Percentiles rank a stretch among this genome's conserved stretches.
These are phyloP conservation scores for Esox masquinongy DNA, from an alignment of 2,797 vertebrate genomes.

Conservation along the genomic window DNA sequence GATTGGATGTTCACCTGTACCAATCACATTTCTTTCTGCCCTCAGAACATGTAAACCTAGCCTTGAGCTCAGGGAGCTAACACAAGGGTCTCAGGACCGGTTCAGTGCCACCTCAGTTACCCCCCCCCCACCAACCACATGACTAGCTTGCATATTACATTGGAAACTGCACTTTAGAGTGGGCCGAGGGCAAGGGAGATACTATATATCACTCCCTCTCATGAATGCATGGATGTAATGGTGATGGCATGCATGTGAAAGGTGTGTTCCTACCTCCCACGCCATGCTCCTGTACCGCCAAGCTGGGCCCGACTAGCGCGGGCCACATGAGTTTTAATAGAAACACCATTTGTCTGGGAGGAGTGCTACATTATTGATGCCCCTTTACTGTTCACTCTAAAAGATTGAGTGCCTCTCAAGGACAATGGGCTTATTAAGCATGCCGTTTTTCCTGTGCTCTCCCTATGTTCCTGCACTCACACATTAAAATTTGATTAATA, in stretches of 20 bases:
- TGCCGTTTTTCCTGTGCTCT: conserved; percentile 34
- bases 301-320: conserved; percentile 11
- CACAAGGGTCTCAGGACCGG: neutral
- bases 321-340: conserved; percentile 11
- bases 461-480: conserved; percentile 24
- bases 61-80: neutral
- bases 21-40: too few species aligned
- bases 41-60: too few species aligned
- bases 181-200: conserved; percentile 7
- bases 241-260: conserved; percentile 30
- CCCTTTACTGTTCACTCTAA: conserved; percentile 42
- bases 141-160: neutral
- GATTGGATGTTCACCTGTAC: too few species aligned
- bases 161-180: conserved; percentile 18
- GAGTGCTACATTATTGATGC: conserved; percentile 62
- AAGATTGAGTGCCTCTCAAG: conserved; percentile 50
- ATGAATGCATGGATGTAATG: conserved; percentile 44
- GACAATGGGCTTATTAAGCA: conserved; percentile 53
- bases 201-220: neutral
- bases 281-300: conserved; percentile 10
- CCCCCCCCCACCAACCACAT: neutral
- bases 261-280: conserved; percentile 11
- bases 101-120: neutral
- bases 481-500: conserved; percentile 57
- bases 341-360: conserved; percentile 36